Conservation (phyloP, 2,113 vertebrate genomes). For the Tautogolabrus adspersus region DNA sequence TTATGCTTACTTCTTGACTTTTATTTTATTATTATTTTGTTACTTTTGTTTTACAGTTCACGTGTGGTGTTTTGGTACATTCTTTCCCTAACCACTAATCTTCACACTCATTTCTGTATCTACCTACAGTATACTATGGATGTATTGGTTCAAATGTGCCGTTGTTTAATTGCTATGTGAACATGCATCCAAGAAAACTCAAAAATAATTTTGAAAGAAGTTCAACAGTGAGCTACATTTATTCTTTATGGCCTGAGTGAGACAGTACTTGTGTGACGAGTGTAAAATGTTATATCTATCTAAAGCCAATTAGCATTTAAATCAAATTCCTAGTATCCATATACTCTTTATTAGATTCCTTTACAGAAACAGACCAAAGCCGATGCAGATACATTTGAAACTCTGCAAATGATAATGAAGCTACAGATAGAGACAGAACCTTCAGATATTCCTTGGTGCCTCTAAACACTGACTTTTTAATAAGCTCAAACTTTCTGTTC, state of each 20-base stretch:
- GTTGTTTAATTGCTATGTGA: no score
- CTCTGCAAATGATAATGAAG: conserved; percentile 51
- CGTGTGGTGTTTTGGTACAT: no score
- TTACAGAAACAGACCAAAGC: conserved; percentile 43
- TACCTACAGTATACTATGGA: no score
- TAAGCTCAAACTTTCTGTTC: conserved; percentile 25
- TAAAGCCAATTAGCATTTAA: background rate
- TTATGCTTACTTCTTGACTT: no score
- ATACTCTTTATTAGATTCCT: conserved; percentile 30
- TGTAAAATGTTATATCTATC: background rate
- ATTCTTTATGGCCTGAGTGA: background rate
- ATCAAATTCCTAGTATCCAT: background rate
- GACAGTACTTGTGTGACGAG: background rate
- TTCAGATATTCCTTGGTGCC: background rate
- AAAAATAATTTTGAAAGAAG: no score
- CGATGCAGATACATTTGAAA: conserved; percentile 34
- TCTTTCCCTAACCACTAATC: no score
- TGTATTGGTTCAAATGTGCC: no score
- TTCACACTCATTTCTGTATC: no score
- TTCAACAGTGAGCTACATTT: conserved; percentile 55
- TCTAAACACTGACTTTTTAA: conserved; percentile 15
- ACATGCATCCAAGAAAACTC: no score
- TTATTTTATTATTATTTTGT: no score
- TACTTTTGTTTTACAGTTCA: no score
- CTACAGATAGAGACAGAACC: conserved; percentile 42